These are phyloP conservation scores for Neogobius melanostomus DNA, from an alignment of 2,113 vertebrate species.

Conservation along the genomic window DNA sequence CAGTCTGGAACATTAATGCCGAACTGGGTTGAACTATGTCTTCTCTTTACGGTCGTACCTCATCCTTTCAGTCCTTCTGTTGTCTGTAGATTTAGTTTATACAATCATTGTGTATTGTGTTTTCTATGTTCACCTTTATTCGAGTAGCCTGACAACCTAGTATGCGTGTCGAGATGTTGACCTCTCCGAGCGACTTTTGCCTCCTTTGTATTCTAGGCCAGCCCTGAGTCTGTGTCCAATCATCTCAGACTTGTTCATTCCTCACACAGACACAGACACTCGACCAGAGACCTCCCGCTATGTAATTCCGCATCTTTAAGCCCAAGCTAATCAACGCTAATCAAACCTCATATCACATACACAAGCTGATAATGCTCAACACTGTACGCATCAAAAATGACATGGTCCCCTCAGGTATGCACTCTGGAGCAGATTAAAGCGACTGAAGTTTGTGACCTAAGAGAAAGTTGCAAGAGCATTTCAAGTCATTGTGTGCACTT, in stretches of 20 bases:
- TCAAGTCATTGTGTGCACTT: constrained; percentile 4
- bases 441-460: constrained; percentile 6
- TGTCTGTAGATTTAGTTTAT: no score
- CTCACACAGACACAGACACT: constrained; percentile 19
- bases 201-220: constrained; percentile 59
- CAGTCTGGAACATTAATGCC: no score
- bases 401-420: constrained; percentile 36
- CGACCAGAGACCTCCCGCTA: constrained; percentile 37
- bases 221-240: constrained; percentile 45
- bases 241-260: constrained; percentile 48
- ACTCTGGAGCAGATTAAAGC: constrained; percentile 28
- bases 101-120: no score
- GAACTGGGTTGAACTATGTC: no score
- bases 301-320: constrained; percentile 52
- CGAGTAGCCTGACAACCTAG: neutral
- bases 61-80: no score
- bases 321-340: constrained; percentile 58
- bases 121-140: no score
- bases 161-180: constrained; percentile 45
- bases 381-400: constrained; percentile 35
- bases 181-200: constrained; percentile 50
- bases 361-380: constrained; percentile 52
- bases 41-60: no score
- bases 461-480: constrained; percentile 12
- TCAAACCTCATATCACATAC: constrained; percentile 54